Evolutionary conservation across 2,888 invertebrate species (phyloP), one percentile per base, ranked within the genome.

Genomic region (Scaptodrosophila latifasciaeformis): DNA sequence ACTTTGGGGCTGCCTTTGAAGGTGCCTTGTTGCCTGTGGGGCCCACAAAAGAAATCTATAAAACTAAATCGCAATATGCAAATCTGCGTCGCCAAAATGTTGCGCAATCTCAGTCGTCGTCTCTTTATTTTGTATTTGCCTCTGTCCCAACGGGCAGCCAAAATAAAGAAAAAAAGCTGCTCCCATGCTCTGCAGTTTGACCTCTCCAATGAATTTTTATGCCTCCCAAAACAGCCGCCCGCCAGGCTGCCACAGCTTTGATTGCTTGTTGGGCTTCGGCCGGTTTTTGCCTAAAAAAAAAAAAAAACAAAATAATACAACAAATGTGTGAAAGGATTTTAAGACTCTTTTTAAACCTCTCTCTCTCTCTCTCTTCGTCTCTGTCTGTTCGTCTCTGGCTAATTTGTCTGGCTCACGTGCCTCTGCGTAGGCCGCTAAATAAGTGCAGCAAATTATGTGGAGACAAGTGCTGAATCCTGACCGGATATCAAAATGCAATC

Each of bases 381-480:
- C n/a, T n/a, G n/a, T n/a, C n/a, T n/a, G n/a, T n/a, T n/a, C n/a
- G n/a, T n/a, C n/a, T n/a, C n/a, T n/a, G 49, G 43, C 63, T 74
- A 67, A 72, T 74, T 77, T 77, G 70, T 77, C 59, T 64, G 65
- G 39, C 58, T 62, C 72, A 62, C 57, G 62, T 59, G 54, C 35
- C 44, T 45, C 55, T 74, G 72, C 72, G 72, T 72, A 75, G 72
- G 78, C 24, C 30, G 75, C 46, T 72, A 72, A 72, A 72, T 72
- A 78, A 72, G 78, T 78, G 72, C 72, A 62, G 68, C 71, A 72
- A 72, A 72, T 72, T 72, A 72, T 70, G 37, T 37, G 71, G 65
- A 62, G 68, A 72, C 72, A 72, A 72, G 72, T 72, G 72, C 61
- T 61, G 51, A 12, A 12, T 42, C 29, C 49, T 31, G 52, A 50